Evolutionary conservation across 2,888 invertebrate species (phyloP), one percentile per base, ranked within the genome.

Genomic region (Polietes domitor): DNA sequence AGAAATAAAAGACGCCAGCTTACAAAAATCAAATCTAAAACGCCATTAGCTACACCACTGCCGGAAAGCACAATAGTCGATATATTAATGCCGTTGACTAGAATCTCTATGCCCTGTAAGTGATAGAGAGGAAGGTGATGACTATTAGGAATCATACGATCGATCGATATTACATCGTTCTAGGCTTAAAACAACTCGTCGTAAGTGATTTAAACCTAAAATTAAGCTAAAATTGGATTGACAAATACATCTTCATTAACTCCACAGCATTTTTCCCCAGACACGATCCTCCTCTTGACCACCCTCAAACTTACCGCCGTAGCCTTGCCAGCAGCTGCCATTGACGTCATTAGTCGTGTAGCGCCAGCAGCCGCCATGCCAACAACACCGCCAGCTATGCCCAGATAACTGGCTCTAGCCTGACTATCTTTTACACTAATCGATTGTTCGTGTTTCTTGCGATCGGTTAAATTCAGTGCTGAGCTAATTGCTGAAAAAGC

Each of bases 81-180:
- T 17, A 91, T 88, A 83, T 92, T 91, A 85, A 92, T 88, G 41
- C 90, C 86, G 85, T 91, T 90, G 5, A 90, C 90, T 2, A 90
- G 86, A 41, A 87, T 10, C 47, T 89, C 86, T 9, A 87, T 82
- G n/a, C 88, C 83, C 90, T 90, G 71, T n/a, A 74, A 75, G n/a
- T 5, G 28, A n/a, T 65, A 21, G 21, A n/a, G n/a, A n/a, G 10
- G 37, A 37, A 37, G 7, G 6, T 12, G 1, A 37, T 32, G 32
- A n/a, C n/a, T n/a, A n/a, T n/a, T n/a, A n/a, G n/a, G n/a, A n/a
- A n/a, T n/a, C n/a, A n/a, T n/a, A n/a, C n/a, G n/a, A n/a, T n/a
- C n/a, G n/a, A n/a, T n/a, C n/a, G n/a, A n/a, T n/a, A n/a, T n/a
- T n/a, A n/a, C n/a, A n/a, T n/a, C n/a, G n/a, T n/a, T n/a, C n/a